Evolutionary conservation across 2,797 vertebrate genomes (phyloP).

Genomic region (Cheirogaleus major): DNA sequence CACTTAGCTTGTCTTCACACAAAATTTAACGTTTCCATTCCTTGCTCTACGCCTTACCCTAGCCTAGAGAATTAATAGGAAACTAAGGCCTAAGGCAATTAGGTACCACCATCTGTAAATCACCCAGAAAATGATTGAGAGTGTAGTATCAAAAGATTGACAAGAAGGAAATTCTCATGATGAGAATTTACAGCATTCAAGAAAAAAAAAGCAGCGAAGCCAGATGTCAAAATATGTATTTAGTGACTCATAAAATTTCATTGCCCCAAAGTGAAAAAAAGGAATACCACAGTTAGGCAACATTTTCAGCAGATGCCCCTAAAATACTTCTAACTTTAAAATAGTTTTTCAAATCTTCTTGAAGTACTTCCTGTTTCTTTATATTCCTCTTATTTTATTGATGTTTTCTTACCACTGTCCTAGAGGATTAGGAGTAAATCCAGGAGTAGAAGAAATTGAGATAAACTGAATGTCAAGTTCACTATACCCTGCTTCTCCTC

Average conservation of each 20-base stretch:
- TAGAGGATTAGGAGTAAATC: neutral
- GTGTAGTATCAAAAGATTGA: constrained; percentile 67
- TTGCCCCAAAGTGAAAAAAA: constrained; percentile 61
- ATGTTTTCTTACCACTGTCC: neutral
- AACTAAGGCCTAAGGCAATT: constrained; percentile 69
- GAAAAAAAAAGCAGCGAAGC: constrained; percentile 72
- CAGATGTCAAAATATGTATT: constrained; percentile 82
- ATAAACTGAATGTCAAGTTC: neutral
- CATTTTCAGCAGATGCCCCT: constrained; percentile 78
- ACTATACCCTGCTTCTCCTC: neutral
- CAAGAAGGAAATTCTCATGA: constrained; percentile 73
- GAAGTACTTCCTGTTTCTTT: constrained; percentile 16
- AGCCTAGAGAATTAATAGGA: constrained; percentile 53
- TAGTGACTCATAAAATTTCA: constrained; percentile 80
- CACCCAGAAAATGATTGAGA: constrained; percentile 74
- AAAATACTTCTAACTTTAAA: constrained; percentile 73
- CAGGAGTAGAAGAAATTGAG: neutral
- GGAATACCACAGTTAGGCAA: constrained; percentile 62
- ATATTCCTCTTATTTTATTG: constrained; percentile 9
- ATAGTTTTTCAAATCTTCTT: constrained; percentile 71
- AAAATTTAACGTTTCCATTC: constrained; percentile 48
- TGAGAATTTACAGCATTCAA: constrained; percentile 71
- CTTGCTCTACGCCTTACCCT: neutral
- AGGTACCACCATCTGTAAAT: constrained; percentile 79
- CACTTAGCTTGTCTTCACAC: constrained; percentile 3